Evolutionary conservation across 2,888 invertebrate species (phyloP).

Genomic region (Alentia gelatinosa): DNA sequence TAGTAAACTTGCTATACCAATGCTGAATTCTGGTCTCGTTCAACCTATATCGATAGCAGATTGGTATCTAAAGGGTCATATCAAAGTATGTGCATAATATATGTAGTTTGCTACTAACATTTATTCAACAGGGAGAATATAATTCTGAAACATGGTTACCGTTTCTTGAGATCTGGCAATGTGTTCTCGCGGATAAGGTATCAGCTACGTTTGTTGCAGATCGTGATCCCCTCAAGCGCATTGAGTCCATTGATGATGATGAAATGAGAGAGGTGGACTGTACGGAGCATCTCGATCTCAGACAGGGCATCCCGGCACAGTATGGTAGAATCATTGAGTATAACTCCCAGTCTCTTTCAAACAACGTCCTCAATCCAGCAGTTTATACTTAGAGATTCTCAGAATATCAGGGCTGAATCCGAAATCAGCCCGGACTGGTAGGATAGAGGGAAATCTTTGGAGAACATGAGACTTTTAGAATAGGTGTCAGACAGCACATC

Average conservation of each 20-base stretch:
- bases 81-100: too few relatives aligned
- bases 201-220: conserved; percentile 52
- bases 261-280: conserved; percentile 71
- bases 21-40: too few relatives aligned
- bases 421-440: background rate
- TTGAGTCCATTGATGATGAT: conserved; percentile 70
- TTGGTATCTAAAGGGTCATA: too few relatives aligned
- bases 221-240: conserved; percentile 23
- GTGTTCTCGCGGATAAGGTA: conserved; percentile 25
- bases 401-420: background rate
- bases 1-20: too few relatives aligned
- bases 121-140: too few relatives aligned
- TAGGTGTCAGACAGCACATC: background rate
- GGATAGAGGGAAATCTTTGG: background rate
- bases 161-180: too few relatives aligned
- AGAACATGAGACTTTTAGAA: background rate
- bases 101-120: too few relatives aligned
- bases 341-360: background rate
- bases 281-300: conserved; percentile 69
- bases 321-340: conserved; percentile 65
- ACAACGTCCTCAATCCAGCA: background rate
- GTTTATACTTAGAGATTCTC: background rate
- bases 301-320: conserved; percentile 70
- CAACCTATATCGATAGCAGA: too few relatives aligned
- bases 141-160: too few relatives aligned